Base-by-base conservation (phyloP, 2,113 vertebrate species). In the Solea senegalensis region DNA sequence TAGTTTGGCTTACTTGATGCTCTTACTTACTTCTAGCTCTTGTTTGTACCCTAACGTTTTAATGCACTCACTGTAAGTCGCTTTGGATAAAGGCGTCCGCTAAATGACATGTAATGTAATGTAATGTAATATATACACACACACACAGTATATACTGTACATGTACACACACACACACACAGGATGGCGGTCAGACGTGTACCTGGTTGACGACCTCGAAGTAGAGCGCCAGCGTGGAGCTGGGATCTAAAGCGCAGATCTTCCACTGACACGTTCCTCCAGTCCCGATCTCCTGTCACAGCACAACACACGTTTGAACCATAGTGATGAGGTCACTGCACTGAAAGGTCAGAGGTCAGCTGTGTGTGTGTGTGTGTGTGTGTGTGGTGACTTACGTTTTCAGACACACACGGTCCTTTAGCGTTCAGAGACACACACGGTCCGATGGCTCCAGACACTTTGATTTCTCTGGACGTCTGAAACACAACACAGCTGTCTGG, bases 161-260 rank as follows among this genome's bases (percentile, higher is more conserved):
- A 34, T 21, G 21, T 21, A 21, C 34, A 34, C 34, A 34, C 34
- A 34, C 34, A 34, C 34, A 34, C 34, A 34, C 34, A 34, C 34
- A 34, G 34, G 34, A 34, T 34, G 34, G 9, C 0, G 9, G 12
- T 13, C 49, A 65, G 41, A 69, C 55, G 51, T 12, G 0, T 95
- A 99, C 98, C 96, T 99, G 98, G 90, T 98, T 99, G 61, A 99
- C 96, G 46, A 99, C 96, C 71, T 99, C 98, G 67, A 99, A 98
- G 89, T 97, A 99, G 27, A 98, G 87, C 3, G 96, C 97, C 79
- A 99, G 88, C 0, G 98, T 99, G 84, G 96, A 97, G 85, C 86
- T 95, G 13, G 93, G 95, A 83, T 96, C 97, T 83, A 98, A 91
- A 69, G 96, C 98, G 74, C 98, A 98, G 81, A 99, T 96, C 91